phyloP scores from a whole-genome alignment of 2,888 invertebrate genomes.

The Nemapogon koenigi region DNA sequence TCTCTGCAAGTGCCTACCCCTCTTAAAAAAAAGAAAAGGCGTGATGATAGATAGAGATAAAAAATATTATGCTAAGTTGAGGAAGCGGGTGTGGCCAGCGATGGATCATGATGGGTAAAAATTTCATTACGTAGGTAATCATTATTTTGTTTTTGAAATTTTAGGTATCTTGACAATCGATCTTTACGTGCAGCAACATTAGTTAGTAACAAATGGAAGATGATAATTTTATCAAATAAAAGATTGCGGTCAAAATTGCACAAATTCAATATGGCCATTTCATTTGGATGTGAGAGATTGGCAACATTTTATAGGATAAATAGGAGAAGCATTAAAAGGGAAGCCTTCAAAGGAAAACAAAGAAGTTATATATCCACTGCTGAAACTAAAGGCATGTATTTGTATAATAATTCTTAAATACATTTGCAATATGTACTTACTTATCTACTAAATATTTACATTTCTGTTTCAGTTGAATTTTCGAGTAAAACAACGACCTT shows the following conservation, averaged over 20 bases:
- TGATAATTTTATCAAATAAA: conserved; percentile 34
- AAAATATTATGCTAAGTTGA: too few species aligned
- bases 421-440: not conserved
- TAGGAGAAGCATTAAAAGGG: conserved; percentile 24
- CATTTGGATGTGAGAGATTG: conserved; percentile 33
- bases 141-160: conserved; percentile 7
- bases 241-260: conserved; percentile 32
- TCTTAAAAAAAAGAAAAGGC: too few species aligned
- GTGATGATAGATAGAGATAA: too few species aligned
- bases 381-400: conserved; percentile 25
- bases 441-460: not conserved
- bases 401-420: not conserved
- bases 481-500: conserved; percentile 21
- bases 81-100: not conserved
- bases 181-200: conserved; percentile 31
- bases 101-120: not conserved
- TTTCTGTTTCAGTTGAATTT: conserved; percentile 28
- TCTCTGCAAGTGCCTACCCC: not conserved
- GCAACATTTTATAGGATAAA: conserved; percentile 32
- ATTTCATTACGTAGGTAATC: conserved; percentile 1
- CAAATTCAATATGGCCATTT: conserved; percentile 33
- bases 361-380: conserved; percentile 29
- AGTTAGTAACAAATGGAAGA: conserved; percentile 30
- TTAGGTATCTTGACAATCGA: conserved; percentile 36
- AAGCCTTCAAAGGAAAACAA: conserved; percentile 16